Conservation (phyloP, 1,140 invertebrate genomes). For the Pinna nobilis region DNA sequence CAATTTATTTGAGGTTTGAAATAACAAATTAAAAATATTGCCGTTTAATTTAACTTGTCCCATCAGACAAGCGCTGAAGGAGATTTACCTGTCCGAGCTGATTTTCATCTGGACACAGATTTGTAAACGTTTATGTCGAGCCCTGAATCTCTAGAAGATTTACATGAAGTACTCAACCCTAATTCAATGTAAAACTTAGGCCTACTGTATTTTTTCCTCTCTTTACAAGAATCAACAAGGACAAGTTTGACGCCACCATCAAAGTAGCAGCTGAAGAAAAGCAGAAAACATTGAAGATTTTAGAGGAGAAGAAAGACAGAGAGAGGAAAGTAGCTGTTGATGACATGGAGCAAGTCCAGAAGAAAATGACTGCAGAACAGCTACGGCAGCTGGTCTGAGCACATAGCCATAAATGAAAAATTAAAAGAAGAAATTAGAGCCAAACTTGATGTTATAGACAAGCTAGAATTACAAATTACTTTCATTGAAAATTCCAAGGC, state of each 20-base stretch:
- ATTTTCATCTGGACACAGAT: too few relatives aligned
- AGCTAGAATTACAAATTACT: constrained; percentile 26
- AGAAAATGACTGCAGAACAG: constrained; percentile 45
- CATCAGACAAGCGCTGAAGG: too few relatives aligned
- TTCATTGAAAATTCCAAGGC: constrained; percentile 46
- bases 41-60: too few relatives aligned
- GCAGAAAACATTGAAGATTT: constrained; percentile 42
- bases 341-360: constrained; percentile 41
- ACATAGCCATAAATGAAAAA: constrained; percentile 37
- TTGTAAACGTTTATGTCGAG: too few relatives aligned
- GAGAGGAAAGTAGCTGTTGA: constrained; percentile 46
- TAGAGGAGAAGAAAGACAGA: constrained; percentile 47
- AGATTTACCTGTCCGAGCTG: too few relatives aligned
- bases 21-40: too few relatives aligned
- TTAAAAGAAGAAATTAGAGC: constrained; percentile 40
- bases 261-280: constrained; percentile 49
- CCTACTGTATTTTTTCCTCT: background rate
- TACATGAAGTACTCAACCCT: too few relatives aligned
- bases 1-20: too few relatives aligned
- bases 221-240: constrained; percentile 48
- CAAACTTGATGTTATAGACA: constrained; percentile 38
- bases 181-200: too few relatives aligned
- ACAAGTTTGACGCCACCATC: constrained; percentile 42
- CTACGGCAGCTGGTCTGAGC: constrained; percentile 30
- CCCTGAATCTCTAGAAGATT: too few relatives aligned